Percentiles rank a stretch among this genome's conserved stretches.
phyloP scores from a whole-genome alignment of 2,888 invertebrate species.

The Cryptocephalus moraei region DNA sequence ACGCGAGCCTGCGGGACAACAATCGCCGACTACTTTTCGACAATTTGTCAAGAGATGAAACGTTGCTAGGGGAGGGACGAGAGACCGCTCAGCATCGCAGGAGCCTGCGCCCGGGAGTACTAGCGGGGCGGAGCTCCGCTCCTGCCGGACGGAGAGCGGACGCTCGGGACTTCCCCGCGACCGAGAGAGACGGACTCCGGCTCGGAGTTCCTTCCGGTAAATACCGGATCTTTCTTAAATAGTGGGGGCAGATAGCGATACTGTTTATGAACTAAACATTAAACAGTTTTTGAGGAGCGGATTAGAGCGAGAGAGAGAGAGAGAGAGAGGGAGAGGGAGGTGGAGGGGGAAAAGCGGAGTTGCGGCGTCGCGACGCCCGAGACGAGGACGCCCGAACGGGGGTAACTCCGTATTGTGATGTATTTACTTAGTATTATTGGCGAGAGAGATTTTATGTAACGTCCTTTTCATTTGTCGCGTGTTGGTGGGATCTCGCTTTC shows the following conservation, averaged over 20 bases:
- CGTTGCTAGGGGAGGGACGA: conserved; percentile 36
- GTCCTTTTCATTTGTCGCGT: conserved; percentile 25
- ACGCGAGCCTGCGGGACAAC: conserved; percentile 12
- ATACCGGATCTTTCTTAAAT: conserved; percentile 29
- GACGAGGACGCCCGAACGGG: conserved; percentile 8
- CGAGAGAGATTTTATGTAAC: conserved; percentile 21
- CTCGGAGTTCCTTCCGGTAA: conserved; percentile 21
- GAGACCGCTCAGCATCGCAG: conserved; percentile 11
- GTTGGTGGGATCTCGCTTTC: conserved; percentile 17
- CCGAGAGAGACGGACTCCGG: conserved; percentile 9
- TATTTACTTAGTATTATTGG: conserved; percentile 29
- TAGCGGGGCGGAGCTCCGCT: conserved; percentile 15
- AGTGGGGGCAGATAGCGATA: conserved; percentile 34
- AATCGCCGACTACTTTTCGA: conserved; percentile 16
- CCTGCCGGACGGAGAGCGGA: conserved; percentile 2
- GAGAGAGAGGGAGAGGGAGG: conserved; percentile 29
- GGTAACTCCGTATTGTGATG: conserved; percentile 25
- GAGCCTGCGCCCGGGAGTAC: conserved; percentile 16
- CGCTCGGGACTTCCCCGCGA: conserved; percentile 3
- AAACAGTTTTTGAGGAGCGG: conserved; percentile 37
- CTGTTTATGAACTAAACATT: conserved; percentile 38
- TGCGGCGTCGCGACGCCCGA: not conserved
- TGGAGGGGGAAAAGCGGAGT: not conserved
- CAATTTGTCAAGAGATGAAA: conserved; percentile 19
- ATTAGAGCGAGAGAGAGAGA: conserved; percentile 33